Conservation (phyloP, 2,113 vertebrate species). For the Copsychus sechellarum region DNA sequence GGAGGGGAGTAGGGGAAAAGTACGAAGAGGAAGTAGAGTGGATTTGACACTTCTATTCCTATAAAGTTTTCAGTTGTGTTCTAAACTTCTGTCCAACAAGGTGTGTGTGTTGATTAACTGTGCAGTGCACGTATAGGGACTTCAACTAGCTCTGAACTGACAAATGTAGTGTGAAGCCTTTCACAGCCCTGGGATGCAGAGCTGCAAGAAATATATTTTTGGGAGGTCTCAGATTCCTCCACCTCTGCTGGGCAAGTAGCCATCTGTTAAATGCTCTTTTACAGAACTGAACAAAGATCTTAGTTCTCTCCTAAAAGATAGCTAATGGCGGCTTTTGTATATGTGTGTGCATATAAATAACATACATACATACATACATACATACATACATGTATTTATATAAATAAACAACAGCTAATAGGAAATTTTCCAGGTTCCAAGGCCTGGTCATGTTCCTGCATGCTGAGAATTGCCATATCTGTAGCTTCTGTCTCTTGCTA, state of each 20-base stretch:
- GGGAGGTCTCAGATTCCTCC: not conserved
- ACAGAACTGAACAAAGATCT: not conserved
- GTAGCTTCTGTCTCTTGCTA: not conserved
- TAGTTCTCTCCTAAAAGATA: not conserved
- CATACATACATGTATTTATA: too few relatives aligned
- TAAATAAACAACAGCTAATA: not conserved
- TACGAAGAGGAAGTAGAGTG: not conserved
- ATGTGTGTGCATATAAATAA: not conserved
- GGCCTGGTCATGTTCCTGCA: not conserved
- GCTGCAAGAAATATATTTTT: not conserved
- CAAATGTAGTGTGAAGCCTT: not conserved
- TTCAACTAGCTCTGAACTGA: not conserved
- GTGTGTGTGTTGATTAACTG: too few relatives aligned
- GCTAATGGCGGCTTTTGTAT: not conserved
- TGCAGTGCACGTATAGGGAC: not conserved
- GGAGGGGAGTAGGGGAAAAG: not conserved
- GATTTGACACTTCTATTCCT: not conserved
- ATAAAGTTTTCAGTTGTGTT: not conserved
- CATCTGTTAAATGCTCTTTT: not conserved
- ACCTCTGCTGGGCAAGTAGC: not conserved
- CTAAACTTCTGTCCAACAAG: not conserved
- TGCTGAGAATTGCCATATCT: not conserved
- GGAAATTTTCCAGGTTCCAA: not conserved
- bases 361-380: fast-evolving
- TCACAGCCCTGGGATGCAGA: not conserved